Conservation (phyloP, 2,797 vertebrate species). For the Rachycentron canadum region DNA sequence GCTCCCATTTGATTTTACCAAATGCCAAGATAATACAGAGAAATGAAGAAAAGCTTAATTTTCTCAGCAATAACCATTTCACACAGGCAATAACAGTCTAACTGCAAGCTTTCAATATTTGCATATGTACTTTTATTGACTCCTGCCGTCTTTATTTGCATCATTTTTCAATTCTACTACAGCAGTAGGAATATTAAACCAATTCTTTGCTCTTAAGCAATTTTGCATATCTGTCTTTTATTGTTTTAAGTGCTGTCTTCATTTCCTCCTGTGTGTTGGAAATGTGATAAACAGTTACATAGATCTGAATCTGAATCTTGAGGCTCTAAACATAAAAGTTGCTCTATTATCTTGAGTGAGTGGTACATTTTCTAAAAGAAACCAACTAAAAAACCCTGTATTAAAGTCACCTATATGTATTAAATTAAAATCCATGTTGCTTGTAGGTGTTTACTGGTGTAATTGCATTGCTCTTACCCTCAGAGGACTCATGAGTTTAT, state of each 20-base stretch:
- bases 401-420: not conserved
- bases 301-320: slow-evolving; percentile 1
- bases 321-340: not conserved
- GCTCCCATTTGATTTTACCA: slow-evolving; percentile 44
- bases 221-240: slow-evolving; percentile 25
- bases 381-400: not conserved
- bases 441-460: not conserved
- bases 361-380: not conserved
- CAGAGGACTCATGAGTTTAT: not conserved
- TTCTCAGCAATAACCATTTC: slow-evolving; percentile 62
- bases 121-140: slow-evolving; percentile 63
- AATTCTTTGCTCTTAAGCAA: slow-evolving; percentile 33
- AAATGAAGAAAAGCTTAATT: slow-evolving; percentile 62
- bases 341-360: not conserved
- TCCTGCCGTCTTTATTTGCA: slow-evolving; percentile 50
- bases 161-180: slow-evolving; percentile 44
- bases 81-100: slow-evolving; percentile 50
- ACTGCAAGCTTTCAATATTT: slow-evolving; percentile 56
- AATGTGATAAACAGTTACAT: slow-evolving; percentile 21
- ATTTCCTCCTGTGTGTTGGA: slow-evolving; percentile 22
- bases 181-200: slow-evolving; percentile 26
- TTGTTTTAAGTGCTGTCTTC: slow-evolving; percentile 8
- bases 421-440: not conserved
- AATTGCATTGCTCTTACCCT: not conserved
- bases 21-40: slow-evolving; percentile 46